phyloP scores from a whole-genome alignment of 2,888 invertebrate species.

The Tipula unca region DNA sequence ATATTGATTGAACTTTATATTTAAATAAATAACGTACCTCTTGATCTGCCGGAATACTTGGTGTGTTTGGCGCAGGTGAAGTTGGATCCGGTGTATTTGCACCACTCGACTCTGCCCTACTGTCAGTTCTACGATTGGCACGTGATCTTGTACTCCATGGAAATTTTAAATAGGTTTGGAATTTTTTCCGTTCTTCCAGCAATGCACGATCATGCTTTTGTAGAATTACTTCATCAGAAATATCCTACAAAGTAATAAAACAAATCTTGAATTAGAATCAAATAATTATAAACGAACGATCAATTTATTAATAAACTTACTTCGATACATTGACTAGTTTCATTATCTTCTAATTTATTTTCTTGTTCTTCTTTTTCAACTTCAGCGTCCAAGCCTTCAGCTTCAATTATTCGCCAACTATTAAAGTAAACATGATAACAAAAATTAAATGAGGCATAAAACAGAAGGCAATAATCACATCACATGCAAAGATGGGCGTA shows the following conservation, averaged over 20 bases:
- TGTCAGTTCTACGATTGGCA: conserved; percentile 56
- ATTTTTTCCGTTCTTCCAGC: conserved; percentile 65
- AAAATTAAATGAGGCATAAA: not conserved
- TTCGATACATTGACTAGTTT: conserved; percentile 20
- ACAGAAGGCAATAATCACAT: too few relatives aligned
- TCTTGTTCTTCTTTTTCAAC: conserved; percentile 35
- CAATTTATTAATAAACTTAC: not conserved
- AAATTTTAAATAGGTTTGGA: conserved; percentile 40
- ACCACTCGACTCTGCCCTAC: conserved; percentile 59
- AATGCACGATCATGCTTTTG: conserved; percentile 59
- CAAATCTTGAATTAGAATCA: not conserved
- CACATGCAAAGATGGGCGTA: too few relatives aligned
- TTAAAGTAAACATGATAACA: conserved; percentile 29
- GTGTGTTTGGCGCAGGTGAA: conserved; percentile 45
- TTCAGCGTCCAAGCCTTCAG: conserved; percentile 47
- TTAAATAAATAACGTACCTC: conserved; percentile 30
- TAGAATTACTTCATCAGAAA: conserved; percentile 63
- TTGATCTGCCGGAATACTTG: conserved; percentile 35
- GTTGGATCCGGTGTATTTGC: conserved; percentile 66
- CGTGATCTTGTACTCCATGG: conserved; percentile 45
- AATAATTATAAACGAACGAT: not conserved
- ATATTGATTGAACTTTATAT: not conserved
- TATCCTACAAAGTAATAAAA: conserved; percentile 55
- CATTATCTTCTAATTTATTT: conserved; percentile 41
- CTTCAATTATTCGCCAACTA: conserved; percentile 66